Evolutionary conservation across 2,113 vertebrate genomes (phyloP).

Genomic region (Sphaerodactylus townsendi): DNA sequence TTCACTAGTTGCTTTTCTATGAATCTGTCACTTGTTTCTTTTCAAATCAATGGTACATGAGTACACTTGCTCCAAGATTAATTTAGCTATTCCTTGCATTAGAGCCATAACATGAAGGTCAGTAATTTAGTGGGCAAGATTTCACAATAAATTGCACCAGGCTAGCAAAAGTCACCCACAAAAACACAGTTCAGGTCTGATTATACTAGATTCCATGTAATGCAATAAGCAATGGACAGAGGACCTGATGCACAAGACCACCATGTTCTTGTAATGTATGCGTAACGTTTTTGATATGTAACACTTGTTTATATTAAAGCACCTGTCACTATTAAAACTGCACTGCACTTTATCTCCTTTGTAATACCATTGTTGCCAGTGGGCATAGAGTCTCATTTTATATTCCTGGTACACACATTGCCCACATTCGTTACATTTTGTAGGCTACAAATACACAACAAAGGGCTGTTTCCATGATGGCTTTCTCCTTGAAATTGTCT

Average conservation of each 20-base stretch:
- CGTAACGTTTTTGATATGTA: too few species aligned
- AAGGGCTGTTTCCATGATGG: too few species aligned
- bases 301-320: too few species aligned
- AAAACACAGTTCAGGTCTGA: slow-evolving; percentile 1
- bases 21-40: background rate
- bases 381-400: too few species aligned
- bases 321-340: too few species aligned
- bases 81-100: slow-evolving; percentile 2
- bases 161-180: background rate
- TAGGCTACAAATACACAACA: too few species aligned
- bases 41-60: background rate
- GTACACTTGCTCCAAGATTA: background rate
- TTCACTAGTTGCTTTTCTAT: background rate
- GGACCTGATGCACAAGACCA: background rate
- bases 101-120: background rate
- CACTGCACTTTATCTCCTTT: too few species aligned
- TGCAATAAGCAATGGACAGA: slow-evolving; percentile 11
- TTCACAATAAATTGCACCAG: background rate
- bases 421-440: too few species aligned
- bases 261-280: too few species aligned
- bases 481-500: too few species aligned
- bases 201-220: background rate
- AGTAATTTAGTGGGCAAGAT: fast-evolving
- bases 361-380: too few species aligned
- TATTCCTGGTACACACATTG: too few species aligned